Conservation (phyloP, 2,113 vertebrate genomes). For the Halcyon malimbica region DNA sequence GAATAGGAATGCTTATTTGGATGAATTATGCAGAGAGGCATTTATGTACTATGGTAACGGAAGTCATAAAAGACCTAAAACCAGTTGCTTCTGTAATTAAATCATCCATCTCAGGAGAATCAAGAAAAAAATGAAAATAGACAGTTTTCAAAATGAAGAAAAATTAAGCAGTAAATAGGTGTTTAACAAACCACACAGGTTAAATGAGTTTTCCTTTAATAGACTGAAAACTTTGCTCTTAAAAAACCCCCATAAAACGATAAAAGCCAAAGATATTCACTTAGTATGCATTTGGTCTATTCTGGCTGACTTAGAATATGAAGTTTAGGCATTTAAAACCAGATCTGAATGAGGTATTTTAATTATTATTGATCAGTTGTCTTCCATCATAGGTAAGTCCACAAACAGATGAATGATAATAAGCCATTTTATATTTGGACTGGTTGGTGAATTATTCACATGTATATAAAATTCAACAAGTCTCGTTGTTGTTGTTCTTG, state of each 20-base stretch:
- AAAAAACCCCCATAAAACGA: not conserved
- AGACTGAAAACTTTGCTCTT: not conserved
- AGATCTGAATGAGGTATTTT: not conserved
- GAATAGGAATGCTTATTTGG: not conserved
- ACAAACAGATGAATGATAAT: not conserved
- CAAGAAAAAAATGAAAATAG: not conserved
- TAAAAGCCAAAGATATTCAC: not conserved
- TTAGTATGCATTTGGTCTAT: not conserved
- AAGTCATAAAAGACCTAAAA: not conserved
- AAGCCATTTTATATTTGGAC: not conserved
- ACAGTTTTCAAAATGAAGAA: not conserved
- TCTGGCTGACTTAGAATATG: not conserved
- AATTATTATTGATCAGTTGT: not conserved
- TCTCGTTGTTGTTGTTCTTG: not conserved
- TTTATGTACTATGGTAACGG: not conserved
- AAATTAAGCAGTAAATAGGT: not conserved
- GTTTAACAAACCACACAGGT: not conserved
- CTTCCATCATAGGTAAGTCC: not conserved
- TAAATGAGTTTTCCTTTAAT: not conserved
- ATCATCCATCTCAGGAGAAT: not conserved
- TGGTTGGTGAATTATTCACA: not conserved
- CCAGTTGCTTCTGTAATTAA: not conserved
- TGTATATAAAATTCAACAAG: not conserved
- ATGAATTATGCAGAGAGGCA: not conserved
- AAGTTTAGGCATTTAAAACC: not conserved